Percentiles rank a stretch among this genome's conserved stretches.
phyloP scores from a whole-genome alignment of 2,888 invertebrate genomes.

The Parnassius smintheus region DNA sequence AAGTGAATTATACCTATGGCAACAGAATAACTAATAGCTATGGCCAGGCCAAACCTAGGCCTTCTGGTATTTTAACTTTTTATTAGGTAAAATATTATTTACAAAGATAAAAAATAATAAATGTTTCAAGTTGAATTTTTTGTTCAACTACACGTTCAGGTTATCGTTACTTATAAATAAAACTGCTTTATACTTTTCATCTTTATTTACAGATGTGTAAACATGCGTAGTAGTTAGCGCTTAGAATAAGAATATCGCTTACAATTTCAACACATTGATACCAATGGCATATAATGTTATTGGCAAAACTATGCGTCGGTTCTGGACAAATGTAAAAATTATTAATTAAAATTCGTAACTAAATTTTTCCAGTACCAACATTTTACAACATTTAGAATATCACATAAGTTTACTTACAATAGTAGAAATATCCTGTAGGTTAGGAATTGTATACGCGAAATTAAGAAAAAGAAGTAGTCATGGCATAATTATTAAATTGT shows the following conservation, averaged over 20 bases:
- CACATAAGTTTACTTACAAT: constrained; percentile 16
- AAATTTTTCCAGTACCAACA: constrained; percentile 4
- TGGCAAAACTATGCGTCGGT: constrained; percentile 9
- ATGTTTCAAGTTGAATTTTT: too few relatives aligned
- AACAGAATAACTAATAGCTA: too few relatives aligned
- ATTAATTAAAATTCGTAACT: background rate
- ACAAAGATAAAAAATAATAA: too few relatives aligned
- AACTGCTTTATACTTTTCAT: constrained; percentile 29
- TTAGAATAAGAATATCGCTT: constrained; percentile 44
- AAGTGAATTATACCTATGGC: too few relatives aligned
- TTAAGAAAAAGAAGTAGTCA: background rate
- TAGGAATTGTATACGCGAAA: background rate
- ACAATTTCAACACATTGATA: constrained; percentile 40
- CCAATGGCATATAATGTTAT: constrained; percentile 24
- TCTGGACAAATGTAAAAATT: background rate
- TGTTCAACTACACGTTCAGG: too few relatives aligned
- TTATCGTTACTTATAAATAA: constrained; percentile 21
- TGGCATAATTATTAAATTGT: too few relatives aligned
- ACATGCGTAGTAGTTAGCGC: constrained; percentile 46
- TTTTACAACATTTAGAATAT: constrained; percentile 9
- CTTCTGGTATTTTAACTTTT: too few relatives aligned
- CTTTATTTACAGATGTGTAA: constrained; percentile 70
- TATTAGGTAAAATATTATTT: too few relatives aligned
- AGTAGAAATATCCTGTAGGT: background rate
- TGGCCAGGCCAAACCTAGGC: too few relatives aligned